Base-by-base conservation (phyloP, 92 coral and sea anemone species). In the Hydrozoanthus gracilis region DNA sequence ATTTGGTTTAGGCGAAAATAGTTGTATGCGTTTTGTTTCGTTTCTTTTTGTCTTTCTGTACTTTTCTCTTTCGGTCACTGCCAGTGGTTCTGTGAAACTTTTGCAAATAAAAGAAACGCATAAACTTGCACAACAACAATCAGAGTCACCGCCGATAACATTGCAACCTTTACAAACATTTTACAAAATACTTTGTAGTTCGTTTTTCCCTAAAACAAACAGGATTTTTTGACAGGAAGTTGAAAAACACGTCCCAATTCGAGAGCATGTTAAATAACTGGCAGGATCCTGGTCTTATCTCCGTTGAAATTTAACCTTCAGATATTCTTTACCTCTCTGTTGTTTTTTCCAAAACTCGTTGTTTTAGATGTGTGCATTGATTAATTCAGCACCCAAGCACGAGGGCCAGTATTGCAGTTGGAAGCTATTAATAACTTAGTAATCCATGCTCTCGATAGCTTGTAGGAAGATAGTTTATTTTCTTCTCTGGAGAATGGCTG, bases 141-240 rank as follows among this genome's bases (percentile, higher is more conserved):
- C 39, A 27, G 39, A 27, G 0, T 27, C 2, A 27, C 39, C 39
- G 39, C 39, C 39, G 39, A 27, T 27, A 27, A 27, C 39, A 27
- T 27, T 27, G 39, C 39, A 27, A 27, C 39, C 39, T 2, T 27
- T 27, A 27, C 39, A 2, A 27, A 0, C 39, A 27, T 27, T 27
- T 27, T 27, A 27, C 2, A 27, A 0, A 27, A 27, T 27, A 2
- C 39, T 2, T 27, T 27, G 39, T 27, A 27, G 39, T 27, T 27
- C 39, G 39, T 27, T 27, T 27, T 27, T 11, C 9, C 58, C 61
- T 65, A 80, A 58, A 65, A 60, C 74, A 80, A 78, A 78, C 83
- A 78, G 39, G 55, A 12, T 62, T 46, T 80, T 80, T 48, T 27
- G 58, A 80, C 73, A 80, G 82, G 82, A 77, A 64, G 44, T 78